Evolutionary conservation across 2,113 vertebrate genomes (phyloP).

Genomic region (Orycteropus afer): DNA sequence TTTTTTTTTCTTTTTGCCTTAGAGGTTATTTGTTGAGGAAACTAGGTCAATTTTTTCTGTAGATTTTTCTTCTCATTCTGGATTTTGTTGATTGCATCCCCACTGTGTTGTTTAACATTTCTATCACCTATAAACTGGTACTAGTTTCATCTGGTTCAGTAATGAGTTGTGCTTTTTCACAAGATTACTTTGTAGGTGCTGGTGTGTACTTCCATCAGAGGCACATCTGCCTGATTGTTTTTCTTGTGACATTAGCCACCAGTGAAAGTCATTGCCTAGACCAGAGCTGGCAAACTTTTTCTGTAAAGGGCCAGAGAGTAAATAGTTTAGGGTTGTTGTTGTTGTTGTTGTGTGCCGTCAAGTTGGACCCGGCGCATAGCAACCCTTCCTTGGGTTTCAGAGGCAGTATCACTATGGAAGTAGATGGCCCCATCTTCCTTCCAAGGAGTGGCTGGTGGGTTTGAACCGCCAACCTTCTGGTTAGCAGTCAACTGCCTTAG

Average conservation of each 20-base stretch:
- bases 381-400: too few relatives aligned
- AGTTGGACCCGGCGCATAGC: too few relatives aligned
- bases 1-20: neutral
- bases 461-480: too few relatives aligned
- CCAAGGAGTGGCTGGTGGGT: too few relatives aligned
- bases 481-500: too few relatives aligned
- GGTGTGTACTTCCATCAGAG: neutral
- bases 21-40: constrained; percentile 5
- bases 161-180: constrained; percentile 9
- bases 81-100: too few relatives aligned
- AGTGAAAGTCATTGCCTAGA: neutral
- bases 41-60: neutral
- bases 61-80: neutral
- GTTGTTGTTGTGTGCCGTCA: too few relatives aligned
- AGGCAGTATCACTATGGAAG: too few relatives aligned
- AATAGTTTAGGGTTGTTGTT: too few relatives aligned
- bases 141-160: neutral
- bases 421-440: too few relatives aligned
- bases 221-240: neutral
- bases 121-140: neutral
- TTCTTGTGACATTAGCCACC: neutral
- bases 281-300: neutral
- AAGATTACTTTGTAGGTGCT: neutral
- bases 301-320: too few relatives aligned
- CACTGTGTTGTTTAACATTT: neutral